Base-by-base conservation (phyloP, 1,140 invertebrate species). In the Brachionus asplanchnoidis region DNA sequence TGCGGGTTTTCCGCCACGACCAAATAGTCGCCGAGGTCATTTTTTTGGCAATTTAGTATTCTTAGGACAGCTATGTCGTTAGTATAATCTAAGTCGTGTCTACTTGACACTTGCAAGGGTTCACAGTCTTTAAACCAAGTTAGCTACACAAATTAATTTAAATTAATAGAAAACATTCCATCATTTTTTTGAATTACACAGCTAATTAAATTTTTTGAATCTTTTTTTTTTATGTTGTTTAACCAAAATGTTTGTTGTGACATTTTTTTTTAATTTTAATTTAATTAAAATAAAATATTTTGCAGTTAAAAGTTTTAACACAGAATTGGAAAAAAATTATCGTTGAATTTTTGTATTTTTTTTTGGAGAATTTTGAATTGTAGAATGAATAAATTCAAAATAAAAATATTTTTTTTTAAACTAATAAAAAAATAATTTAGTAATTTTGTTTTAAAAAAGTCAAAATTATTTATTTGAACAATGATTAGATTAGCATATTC, bases 81-180 rank as follows among this genome's bases (percentile, higher is more conserved):
- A 50, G 65, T 36, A 84, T 84, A 84, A 50, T 68, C 56, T 14
- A 50, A 23, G 14, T 46, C 56, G 23, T 70, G 50, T n/a, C 82
- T 36, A 46, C 42, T 84, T 36, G 82, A 68, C 8, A 28, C 50
- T 50, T 36, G 40, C 68, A 84, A 40, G 36, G 82, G 82, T 53
- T 68, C 26, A 8, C 32, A 53, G 44, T 84, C 20, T 84, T 84
- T 68, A 73, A 68, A 68, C 82, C 82, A 84, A 40, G 82, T 84
- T 56, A 84, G 53, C 60, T 84, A 46, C 23, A 32, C 44, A 40
- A 73, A 68, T 14, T 28, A 28, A 28, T 28, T 14, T 32, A 68
- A 84, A 60, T 46, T 28, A 28, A 14, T n/a, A 70, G 5, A 32
- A 78, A 23, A n/a, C 75, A 56, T 40, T 40, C 53, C 53, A 60